These are phyloP conservation scores for Pteria penguin DNA, from an alignment of 2,888 invertebrate genomes.

Conservation along the genomic window DNA sequence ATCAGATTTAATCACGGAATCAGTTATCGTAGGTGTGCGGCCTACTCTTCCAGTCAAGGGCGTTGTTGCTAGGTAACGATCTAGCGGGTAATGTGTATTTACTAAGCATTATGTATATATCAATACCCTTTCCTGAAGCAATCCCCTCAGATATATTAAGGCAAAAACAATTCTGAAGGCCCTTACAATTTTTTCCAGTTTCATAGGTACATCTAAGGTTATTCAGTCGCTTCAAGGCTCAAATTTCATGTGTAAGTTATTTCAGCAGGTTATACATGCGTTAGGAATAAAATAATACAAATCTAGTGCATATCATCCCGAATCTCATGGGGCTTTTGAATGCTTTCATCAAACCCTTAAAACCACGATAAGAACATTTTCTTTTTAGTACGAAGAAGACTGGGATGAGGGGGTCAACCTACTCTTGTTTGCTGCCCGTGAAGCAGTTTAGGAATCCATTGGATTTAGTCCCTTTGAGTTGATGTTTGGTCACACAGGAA, in stretches of 20 bases:
- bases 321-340: conserved; percentile 44
- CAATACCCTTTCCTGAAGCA: conserved; percentile 51
- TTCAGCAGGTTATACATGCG: conserved; percentile 47
- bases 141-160: conserved; percentile 54
- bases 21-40: conserved; percentile 31
- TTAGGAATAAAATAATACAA: conserved; percentile 26
- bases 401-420: conserved; percentile 49
- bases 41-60: conserved; percentile 30
- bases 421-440: conserved; percentile 46
- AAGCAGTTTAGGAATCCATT: conserved; percentile 49
- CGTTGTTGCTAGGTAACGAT: conserved; percentile 43
- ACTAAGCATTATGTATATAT: conserved; percentile 42
- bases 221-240: conserved; percentile 52
- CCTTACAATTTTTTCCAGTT: conserved; percentile 47
- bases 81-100: conserved; percentile 40
- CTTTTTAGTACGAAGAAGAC: conserved; percentile 38
- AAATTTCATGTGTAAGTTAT: conserved; percentile 50
- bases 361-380: conserved; percentile 45
- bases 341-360: conserved; percentile 49
- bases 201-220: conserved; percentile 45
- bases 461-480: conserved; percentile 55
- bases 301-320: conserved; percentile 38
- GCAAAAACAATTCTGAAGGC: conserved; percentile 46
- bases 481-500: no score
- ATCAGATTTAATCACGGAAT: conserved; percentile 34